Base-by-base conservation (phyloP, 2,888 invertebrate species). In the Agrochola circellaris region DNA sequence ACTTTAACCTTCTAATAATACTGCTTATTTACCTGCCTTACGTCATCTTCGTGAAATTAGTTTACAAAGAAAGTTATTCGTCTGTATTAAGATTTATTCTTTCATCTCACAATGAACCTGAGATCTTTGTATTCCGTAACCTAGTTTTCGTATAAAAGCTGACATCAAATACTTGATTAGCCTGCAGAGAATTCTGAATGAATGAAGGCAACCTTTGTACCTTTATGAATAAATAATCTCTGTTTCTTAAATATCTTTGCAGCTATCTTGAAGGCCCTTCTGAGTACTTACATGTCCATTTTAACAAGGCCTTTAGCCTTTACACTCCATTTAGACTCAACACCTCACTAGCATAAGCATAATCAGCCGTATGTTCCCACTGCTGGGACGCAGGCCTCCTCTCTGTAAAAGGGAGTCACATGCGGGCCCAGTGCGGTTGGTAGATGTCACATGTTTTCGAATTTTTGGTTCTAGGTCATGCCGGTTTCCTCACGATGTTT, bases 51-150 rank as follows among this genome's bases (percentile, higher is more conserved):
- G 38, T 6, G n/a, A 60, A 60, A 67, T 77, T 38, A 15, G 68
- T 67, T 51, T 11, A 67, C n/a, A 60, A 60, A 48, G 20, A n/a
- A 60, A 68, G 23, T 60, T 67, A 51, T 69, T n/a, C n/a, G 68
- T 65, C 42, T 3, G 9, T 34, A 78, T 68, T 68, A 20, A 42
- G 51, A 78, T 78, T 61, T 69, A 79, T 79, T 54, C n/a, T 61
- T 69, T 60, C 20, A 34, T 8, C 17, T 20, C 13, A 69, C 51
- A 79, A 69, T 54, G 30, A 45, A 54, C 26, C 13, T 68, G 51
- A 42, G 51, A 61, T 79, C n/a, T n/a, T 61, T 54, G 51, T 79
- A 20, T 69, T 61, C 0, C 30, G 15, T 54, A n/a, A 58, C 38
- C 58, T 48, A 61, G 34, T 79, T 70, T 45, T 13, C 51, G 13